Conservation (phyloP, 1,140 invertebrate species). For the Drosophila hydei region DNA sequence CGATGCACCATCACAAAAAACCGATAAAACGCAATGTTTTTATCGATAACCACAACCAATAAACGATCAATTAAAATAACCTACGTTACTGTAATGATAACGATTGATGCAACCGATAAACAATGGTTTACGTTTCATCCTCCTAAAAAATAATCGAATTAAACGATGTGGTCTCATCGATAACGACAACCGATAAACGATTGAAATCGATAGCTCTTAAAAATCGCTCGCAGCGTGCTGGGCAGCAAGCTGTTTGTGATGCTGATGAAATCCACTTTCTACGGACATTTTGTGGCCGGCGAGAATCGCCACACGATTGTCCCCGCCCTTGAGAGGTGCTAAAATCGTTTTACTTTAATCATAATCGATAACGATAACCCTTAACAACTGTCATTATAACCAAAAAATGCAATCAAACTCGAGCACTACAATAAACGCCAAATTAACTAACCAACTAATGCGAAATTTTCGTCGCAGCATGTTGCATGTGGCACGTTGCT, state of each 20-base stretch:
- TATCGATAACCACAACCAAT: conserved; percentile 1
- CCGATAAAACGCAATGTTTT: not conserved
- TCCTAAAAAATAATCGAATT: not conserved
- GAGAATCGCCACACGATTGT: conserved; percentile 95
- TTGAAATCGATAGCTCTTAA: conserved; percentile 90
- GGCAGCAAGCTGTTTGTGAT: conserved; percentile 93
- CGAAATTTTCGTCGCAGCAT: conserved; percentile 17
- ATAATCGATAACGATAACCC: not conserved
- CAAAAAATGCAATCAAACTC: not conserved
- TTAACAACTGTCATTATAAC: conserved; percentile 9
- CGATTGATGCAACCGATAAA: conserved; percentile 8
- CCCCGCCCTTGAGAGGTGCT: conserved; percentile 89
- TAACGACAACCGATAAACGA: conserved; percentile 19
- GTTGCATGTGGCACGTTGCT: conserved; percentile 10
- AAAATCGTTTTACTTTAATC: not conserved
- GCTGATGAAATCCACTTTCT: conserved; percentile 98
- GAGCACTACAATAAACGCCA: conserved; percentile 1
- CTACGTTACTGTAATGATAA: no score
- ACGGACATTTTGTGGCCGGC: conserved; percentile 99
- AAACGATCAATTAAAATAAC: conserved; percentile 3
- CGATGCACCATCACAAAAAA: not conserved
- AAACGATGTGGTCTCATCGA: not conserved
- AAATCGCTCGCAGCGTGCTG: conserved; percentile 90
- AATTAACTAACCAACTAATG: conserved; percentile 6
- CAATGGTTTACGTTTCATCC: not conserved